Conservation (phyloP, 2,888 invertebrate species). For the Abrostola tripartita region DNA sequence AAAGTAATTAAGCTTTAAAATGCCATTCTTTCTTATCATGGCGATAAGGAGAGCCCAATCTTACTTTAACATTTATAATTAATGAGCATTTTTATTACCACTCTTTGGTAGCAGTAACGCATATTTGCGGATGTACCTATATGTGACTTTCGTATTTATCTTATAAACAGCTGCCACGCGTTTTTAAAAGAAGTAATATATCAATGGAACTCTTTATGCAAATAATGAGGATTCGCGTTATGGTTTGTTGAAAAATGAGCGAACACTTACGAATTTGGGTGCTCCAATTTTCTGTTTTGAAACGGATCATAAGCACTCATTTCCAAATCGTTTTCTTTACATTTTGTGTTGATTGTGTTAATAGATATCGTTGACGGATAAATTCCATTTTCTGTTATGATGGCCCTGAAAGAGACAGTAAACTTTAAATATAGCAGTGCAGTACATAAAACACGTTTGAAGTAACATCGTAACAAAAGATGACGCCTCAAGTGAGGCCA, state of each 20-base stretch:
- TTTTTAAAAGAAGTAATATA: constrained; percentile 19
- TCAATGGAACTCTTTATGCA: constrained; percentile 25
- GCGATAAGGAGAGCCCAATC: background rate
- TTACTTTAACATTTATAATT: background rate
- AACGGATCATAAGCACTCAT: constrained; percentile 78
- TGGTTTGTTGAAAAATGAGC: constrained; percentile 3
- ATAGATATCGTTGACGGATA: constrained; percentile 84
- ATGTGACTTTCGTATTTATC: constrained; percentile 16
- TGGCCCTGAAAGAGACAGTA: constrained; percentile 72
- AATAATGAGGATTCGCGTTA: constrained; percentile 10
- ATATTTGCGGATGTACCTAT: background rate
- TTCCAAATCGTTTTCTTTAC: constrained; percentile 76
- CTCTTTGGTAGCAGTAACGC: too few species aligned
- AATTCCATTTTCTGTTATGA: constrained; percentile 81
- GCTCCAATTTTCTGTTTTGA: constrained; percentile 80
- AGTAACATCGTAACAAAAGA: too few species aligned
- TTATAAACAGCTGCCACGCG: constrained; percentile 7
- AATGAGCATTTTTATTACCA: background rate
- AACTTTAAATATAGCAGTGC: constrained; percentile 7
- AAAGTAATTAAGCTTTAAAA: background rate
- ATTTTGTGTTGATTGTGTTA: constrained; percentile 83
- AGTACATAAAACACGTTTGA: background rate
- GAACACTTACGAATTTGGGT: constrained; percentile 85
- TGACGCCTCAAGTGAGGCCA: too few species aligned
- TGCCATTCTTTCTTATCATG: too few species aligned